Evolutionary conservation across 2,113 vertebrate genomes (phyloP).

Genomic region (Pseudonaja textilis): DNA sequence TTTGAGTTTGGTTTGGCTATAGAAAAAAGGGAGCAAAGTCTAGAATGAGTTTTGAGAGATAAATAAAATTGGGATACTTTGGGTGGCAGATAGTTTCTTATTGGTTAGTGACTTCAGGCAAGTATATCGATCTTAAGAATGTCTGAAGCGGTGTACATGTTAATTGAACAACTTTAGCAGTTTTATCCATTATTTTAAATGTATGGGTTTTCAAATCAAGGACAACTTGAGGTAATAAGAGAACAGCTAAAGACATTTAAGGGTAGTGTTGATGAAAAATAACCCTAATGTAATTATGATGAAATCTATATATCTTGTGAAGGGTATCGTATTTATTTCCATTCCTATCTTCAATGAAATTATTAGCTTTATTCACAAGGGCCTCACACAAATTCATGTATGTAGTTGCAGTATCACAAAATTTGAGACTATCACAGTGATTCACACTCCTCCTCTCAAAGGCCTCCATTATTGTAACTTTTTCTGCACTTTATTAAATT

Average conservation of each 20-base stretch:
- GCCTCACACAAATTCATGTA: background rate
- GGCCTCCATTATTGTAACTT: background rate
- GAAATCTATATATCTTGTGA: background rate
- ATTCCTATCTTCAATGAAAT: background rate
- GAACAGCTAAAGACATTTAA: background rate
- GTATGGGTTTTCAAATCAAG: background rate
- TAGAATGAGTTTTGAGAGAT: background rate
- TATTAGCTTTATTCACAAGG: background rate
- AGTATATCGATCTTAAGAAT: background rate
- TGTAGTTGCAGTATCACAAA: background rate
- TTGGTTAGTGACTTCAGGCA: background rate
- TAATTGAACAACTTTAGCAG: background rate
- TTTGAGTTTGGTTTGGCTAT: background rate
- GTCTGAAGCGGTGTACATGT: background rate
- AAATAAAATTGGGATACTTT: background rate
- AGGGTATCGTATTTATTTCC: background rate
- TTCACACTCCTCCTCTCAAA: background rate
- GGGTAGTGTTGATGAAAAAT: background rate
- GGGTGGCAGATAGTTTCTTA: background rate
- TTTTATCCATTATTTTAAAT: background rate
- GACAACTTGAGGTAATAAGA: background rate
- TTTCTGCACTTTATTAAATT: background rate
- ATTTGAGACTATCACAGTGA: background rate
- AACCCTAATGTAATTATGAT: background rate
- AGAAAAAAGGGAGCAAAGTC: background rate